These are phyloP conservation scores for Tetragonisca angustula DNA, from an alignment of 2,888 invertebrate species.

Conservation along the genomic window DNA sequence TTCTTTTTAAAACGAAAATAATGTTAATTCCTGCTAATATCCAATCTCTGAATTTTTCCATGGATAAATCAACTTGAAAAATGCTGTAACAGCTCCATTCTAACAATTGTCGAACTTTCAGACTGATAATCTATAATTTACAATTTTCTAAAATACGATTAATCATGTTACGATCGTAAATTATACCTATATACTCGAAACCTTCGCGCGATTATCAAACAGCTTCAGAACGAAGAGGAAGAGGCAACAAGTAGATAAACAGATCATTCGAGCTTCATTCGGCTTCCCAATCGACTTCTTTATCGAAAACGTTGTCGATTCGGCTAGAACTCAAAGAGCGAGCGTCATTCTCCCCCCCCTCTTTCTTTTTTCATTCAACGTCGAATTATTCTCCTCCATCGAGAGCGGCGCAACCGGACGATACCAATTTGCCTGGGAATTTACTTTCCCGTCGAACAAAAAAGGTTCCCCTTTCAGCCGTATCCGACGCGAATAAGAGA, in stretches of 20 bases:
- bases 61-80: no score
- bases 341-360: slow-evolving; percentile 19
- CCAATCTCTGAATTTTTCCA: no score
- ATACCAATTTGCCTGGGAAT: slow-evolving; percentile 78
- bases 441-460: slow-evolving; percentile 73
- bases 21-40: no score
- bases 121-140: no score
- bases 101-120: neutral
- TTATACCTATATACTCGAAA: no score
- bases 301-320: slow-evolving; percentile 22
- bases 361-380: neutral
- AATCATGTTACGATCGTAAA: no score
- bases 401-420: slow-evolving; percentile 36
- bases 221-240: neutral
- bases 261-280: slow-evolving; percentile 11
- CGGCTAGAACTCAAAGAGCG: slow-evolving; percentile 29
- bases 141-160: no score
- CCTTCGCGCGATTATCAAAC: neutral
- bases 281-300: slow-evolving; percentile 22
- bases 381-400: slow-evolving; percentile 49
- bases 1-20: no score
- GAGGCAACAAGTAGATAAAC: neutral
- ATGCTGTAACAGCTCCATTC: neutral
- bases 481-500: slow-evolving; percentile 52
- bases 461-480: slow-evolving; percentile 39